A percentile compares a stretch with the other conserved stretches of the same genome.
Conservation (phyloP, 2,888 invertebrate genomes). For the Leptinotarsa haldemani region DNA sequence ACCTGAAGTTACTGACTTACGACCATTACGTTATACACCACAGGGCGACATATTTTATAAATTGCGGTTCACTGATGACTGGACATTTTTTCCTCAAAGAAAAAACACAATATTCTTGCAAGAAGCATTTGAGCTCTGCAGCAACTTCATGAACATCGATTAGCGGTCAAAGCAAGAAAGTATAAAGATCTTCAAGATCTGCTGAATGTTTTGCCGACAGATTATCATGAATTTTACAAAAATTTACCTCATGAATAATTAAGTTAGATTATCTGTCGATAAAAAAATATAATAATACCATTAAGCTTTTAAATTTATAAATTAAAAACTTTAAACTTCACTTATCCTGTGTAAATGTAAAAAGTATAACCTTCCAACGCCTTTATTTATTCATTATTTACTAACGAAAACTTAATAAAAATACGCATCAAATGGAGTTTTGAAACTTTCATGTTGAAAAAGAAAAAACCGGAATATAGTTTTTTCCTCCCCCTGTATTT, state of each 20-base stretch:
- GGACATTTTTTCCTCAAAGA: background rate
- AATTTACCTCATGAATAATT: background rate
- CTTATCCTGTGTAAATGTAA: background rate
- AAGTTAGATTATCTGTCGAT: too few species aligned
- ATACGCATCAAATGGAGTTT: background rate
- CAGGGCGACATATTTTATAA: slow-evolving; percentile 39
- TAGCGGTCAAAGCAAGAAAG: slow-evolving; percentile 4
- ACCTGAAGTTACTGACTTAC: slow-evolving; percentile 38
- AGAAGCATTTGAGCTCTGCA: slow-evolving; percentile 8
- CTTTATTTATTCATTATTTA: background rate
- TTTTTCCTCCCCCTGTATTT: background rate
- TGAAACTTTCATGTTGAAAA: background rate
- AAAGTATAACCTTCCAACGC: background rate
- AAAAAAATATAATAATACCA: background rate
- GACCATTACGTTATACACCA: slow-evolving; percentile 37
- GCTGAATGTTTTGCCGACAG: slow-evolving; percentile 7
- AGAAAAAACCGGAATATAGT: background rate
- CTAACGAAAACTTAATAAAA: slow-evolving; percentile 4
- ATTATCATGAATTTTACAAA: slow-evolving; percentile 2
- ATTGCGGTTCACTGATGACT: slow-evolving; percentile 13
- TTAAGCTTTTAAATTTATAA: background rate
- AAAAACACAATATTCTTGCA: slow-evolving; percentile 5
- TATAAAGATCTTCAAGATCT: slow-evolving; percentile 5
- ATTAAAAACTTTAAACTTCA: background rate
- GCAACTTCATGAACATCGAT: slow-evolving; percentile 1